A percentile compares a stretch with the other conserved stretches of the same genome.
Conservation (phyloP, 2,797 vertebrate species). For the Hydrolagus colliei region DNA sequence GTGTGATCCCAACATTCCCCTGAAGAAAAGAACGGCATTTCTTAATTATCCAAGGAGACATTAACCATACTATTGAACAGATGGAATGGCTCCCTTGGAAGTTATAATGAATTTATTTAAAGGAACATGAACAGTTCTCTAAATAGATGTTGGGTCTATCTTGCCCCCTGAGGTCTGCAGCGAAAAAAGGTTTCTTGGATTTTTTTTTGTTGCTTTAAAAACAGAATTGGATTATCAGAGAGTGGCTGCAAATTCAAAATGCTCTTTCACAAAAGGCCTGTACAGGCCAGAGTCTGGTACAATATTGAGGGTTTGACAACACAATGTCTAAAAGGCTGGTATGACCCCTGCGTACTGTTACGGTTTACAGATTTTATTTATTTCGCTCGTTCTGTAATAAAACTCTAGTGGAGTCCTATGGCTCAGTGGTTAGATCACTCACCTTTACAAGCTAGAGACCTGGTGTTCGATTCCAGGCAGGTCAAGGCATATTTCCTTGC, state of each 20-base stretch:
- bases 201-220: neutral
- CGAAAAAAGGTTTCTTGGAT: constrained; percentile 47
- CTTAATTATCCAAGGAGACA: constrained; percentile 61
- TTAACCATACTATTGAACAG: constrained; percentile 68
- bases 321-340: too few relatives aligned
- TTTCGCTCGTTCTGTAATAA: too few relatives aligned
- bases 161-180: constrained; percentile 69
- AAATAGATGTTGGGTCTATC: constrained; percentile 64
- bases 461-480: too few relatives aligned
- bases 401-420: too few relatives aligned
- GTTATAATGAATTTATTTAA: constrained; percentile 69
- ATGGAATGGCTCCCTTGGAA: constrained; percentile 71
- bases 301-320: neutral
- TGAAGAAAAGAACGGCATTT: constrained; percentile 64
- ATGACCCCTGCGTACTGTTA: too few relatives aligned
- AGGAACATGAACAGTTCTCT: constrained; percentile 71
- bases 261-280: neutral
- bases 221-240: constrained; percentile 4
- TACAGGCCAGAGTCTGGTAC: neutral
- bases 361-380: too few relatives aligned
- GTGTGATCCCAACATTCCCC: constrained; percentile 55
- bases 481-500: too few relatives aligned
- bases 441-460: too few relatives aligned
- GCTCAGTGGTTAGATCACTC: too few relatives aligned
- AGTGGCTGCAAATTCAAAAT: neutral